phyloP scores from a whole-genome alignment of 1,140 invertebrate species.

The Polypedilum vanderplanki region DNA sequence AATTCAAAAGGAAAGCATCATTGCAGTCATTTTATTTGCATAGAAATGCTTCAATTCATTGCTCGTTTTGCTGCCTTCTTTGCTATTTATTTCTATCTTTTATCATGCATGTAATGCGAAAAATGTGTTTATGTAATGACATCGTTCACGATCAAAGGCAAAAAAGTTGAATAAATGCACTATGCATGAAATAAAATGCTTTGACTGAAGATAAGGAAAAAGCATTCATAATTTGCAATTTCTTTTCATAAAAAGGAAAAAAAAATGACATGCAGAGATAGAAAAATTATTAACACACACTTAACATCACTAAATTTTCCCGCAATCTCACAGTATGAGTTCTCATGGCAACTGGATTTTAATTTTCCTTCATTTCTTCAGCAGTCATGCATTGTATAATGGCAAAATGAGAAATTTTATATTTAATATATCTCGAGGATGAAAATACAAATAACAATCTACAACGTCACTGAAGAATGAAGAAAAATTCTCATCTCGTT shows the following conservation, averaged over 20 bases:
- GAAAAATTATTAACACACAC: no score
- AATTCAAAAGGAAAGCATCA: background rate
- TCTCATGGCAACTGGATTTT: no score
- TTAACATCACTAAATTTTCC: no score
- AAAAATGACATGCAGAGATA: no score
- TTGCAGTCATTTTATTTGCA: slow-evolving; percentile 2
- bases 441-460: no score
- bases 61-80: slow-evolving; percentile 9
- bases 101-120: slow-evolving; percentile 6
- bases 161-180: background rate
- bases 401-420: no score
- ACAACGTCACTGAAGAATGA: no score
- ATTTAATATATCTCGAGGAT: no score
- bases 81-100: background rate
- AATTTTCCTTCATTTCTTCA: no score
- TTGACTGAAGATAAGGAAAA: background rate
- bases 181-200: background rate
- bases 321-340: no score
- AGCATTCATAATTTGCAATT: background rate
- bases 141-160: background rate
- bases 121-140: slow-evolving; percentile 7
- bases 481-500: no score
- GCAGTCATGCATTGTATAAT: no score
- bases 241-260: background rate
- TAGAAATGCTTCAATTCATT: slow-evolving; percentile 14